Evolutionary conservation across 2,797 vertebrate species (phyloP).

Genomic region (Aselliscus stoliczkanus): DNA sequence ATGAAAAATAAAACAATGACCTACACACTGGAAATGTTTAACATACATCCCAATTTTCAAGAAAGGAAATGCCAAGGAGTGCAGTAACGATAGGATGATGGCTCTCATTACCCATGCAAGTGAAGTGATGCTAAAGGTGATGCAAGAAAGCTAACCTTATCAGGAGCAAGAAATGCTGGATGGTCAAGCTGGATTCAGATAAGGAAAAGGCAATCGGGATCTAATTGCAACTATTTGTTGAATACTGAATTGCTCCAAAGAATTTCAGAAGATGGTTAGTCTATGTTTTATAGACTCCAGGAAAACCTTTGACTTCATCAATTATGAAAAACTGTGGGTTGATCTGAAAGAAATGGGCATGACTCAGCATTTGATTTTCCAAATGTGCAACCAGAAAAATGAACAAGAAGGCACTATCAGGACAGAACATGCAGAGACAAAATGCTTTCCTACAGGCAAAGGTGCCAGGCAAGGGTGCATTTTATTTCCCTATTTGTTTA

Average conservation of each 20-base stretch:
- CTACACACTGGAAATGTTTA: too few species aligned
- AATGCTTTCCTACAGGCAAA: not conserved
- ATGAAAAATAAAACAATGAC: too few species aligned
- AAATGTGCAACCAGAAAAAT: too few species aligned
- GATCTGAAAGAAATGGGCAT: too few species aligned
- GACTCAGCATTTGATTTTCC: not conserved
- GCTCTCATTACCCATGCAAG: not conserved
- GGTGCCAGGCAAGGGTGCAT: not conserved
- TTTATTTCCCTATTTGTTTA: not conserved
- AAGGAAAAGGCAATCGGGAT: too few species aligned
- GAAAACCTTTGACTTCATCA: too few species aligned
- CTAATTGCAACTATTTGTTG: not conserved
- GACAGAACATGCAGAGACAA: not conserved
- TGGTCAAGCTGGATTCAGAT: not conserved
- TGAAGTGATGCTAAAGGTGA: not conserved
- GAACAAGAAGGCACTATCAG: not conserved
- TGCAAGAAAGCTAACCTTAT: not conserved
- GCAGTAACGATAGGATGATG: not conserved
- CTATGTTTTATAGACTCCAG: too few species aligned
- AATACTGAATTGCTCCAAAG: too few species aligned
- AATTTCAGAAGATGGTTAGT: not conserved
- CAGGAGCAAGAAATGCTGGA: not conserved
- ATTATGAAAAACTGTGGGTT: too few species aligned
- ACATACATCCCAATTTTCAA: too few species aligned
- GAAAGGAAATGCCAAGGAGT: not conserved